Percentiles rank a stretch among this genome's conserved stretches.
Evolutionary conservation across 2,113 vertebrate species (phyloP).

Genomic region (Neotoma lepida): DNA sequence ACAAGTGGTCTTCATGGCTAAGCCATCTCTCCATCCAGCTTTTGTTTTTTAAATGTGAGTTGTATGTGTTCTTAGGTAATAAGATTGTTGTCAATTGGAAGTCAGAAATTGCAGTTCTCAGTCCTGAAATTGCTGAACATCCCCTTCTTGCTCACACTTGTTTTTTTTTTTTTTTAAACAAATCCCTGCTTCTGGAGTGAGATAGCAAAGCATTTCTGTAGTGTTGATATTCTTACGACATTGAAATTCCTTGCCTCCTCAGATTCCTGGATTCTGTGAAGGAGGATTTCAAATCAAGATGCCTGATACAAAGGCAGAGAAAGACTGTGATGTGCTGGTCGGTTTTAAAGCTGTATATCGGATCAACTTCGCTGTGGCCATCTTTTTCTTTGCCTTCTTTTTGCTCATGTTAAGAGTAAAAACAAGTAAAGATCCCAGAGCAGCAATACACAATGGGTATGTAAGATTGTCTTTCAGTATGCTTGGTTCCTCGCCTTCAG

Average conservation of each 20-base stretch:
- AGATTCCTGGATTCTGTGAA: slow-evolving; percentile 97
- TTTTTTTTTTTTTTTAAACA: neutral
- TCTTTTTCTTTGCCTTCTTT: slow-evolving; percentile 91
- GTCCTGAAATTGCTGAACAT: neutral
- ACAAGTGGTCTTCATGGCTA: neutral
- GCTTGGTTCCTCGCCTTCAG: neutral
- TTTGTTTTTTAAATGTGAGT: neutral
- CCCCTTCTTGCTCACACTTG: no score
- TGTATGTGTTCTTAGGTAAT: neutral
- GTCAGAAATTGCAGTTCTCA: neutral
- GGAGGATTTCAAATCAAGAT: slow-evolving; percentile 84
- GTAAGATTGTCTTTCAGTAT: slow-evolving; percentile 39
- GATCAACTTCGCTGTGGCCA: slow-evolving; percentile 92
- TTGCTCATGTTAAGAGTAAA: slow-evolving; percentile 92
- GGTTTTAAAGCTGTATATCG: slow-evolving; percentile 96
- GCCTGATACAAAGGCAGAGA: slow-evolving; percentile 77
- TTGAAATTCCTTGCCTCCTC: slow-evolving; percentile 45
- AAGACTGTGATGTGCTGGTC: slow-evolving; percentile 92
- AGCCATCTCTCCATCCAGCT: neutral
- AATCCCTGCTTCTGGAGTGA: neutral
- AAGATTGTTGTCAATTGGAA: neutral
- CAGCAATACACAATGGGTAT: slow-evolving; percentile 95
- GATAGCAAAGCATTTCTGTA: slow-evolving; percentile 23
- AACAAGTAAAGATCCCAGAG: slow-evolving; percentile 92
- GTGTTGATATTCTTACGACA: neutral